A percentile compares a stretch with the other conserved stretches of the same genome.
Evolutionary conservation across 2,888 invertebrate genomes (phyloP).

Genomic region (Leucophenga montana): DNA sequence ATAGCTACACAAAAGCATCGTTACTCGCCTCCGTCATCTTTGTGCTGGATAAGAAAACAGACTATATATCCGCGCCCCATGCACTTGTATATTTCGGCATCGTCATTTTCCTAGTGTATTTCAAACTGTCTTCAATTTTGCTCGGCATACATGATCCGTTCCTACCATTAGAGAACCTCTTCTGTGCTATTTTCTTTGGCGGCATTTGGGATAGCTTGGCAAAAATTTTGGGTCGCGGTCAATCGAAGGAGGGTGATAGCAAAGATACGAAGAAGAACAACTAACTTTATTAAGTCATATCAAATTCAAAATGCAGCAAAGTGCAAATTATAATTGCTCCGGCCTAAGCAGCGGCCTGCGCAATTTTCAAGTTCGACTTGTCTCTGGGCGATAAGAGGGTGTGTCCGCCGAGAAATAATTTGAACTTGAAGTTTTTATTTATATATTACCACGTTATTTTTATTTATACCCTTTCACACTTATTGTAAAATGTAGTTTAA

Average conservation of each 20-base stretch:
- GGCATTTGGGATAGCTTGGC: slow-evolving; percentile 98
- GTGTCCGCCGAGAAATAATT: too few relatives aligned
- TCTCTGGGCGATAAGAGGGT: too few relatives aligned
- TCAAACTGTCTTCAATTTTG: slow-evolving; percentile 95
- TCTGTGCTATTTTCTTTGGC: slow-evolving; percentile 96
- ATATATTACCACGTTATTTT: too few relatives aligned
- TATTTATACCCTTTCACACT: too few relatives aligned
- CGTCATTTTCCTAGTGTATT: slow-evolving; percentile 97
- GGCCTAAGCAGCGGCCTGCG: too few relatives aligned
- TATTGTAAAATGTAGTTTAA: too few relatives aligned
- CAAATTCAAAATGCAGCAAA: too few relatives aligned
- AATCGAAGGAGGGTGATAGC: slow-evolving; percentile 78
- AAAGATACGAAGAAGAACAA: slow-evolving; percentile 89
- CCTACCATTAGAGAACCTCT: slow-evolving; percentile 97
- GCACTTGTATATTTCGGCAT: slow-evolving; percentile 97
- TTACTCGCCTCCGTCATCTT: slow-evolving; percentile 96
- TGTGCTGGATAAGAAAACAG: slow-evolving; percentile 96
- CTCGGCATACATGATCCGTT: slow-evolving; percentile 99
- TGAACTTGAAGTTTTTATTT: too few relatives aligned
- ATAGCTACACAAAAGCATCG: slow-evolving; percentile 96
- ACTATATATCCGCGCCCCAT: slow-evolving; percentile 97
- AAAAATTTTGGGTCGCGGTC: slow-evolving; percentile 87
- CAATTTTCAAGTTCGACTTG: too few relatives aligned
- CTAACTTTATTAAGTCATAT: slow-evolving; percentile 73
- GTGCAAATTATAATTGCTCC: too few relatives aligned